Evolutionary conservation across 2,113 vertebrate genomes (phyloP).

Genomic region (Galbula dea): DNA sequence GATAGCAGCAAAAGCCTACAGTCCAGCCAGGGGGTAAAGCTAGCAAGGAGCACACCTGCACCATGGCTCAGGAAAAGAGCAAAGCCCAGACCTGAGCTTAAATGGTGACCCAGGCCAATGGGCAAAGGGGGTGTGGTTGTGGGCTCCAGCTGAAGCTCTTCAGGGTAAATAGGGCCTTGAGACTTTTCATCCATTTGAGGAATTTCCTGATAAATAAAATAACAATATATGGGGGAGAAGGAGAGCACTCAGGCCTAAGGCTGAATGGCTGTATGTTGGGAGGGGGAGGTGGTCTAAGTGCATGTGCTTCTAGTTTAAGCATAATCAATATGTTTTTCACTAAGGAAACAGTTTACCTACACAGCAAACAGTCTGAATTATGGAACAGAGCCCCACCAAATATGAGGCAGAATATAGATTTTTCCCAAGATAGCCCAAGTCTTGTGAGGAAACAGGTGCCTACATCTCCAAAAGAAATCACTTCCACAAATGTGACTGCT

Average conservation of each 20-base stretch:
- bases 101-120: neutral
- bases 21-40: neutral
- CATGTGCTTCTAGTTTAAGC: neutral
- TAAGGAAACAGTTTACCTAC: neutral
- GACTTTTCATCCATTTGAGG: neutral
- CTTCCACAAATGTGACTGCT: neutral
- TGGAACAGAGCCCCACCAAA: neutral
- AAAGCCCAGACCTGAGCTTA: neutral
- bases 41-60: fast-evolving
- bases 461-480: neutral
- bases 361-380: neutral
- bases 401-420: neutral
- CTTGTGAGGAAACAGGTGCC: neutral
- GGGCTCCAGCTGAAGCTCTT: neutral
- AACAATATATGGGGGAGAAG: fast-evolving
- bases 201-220: neutral
- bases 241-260: neutral
- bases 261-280: neutral
- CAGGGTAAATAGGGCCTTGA: neutral
- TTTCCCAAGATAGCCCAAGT: neutral
- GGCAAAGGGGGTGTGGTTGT: fast-evolving
- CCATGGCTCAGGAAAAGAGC: fast-evolving
- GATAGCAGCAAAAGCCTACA: neutral
- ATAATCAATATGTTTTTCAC: neutral
- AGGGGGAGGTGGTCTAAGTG: neutral